Percentiles rank a stretch among this genome's conserved stretches.
Conservation (phyloP, 2,888 invertebrate genomes). For the Eupithecia abbreviata region DNA sequence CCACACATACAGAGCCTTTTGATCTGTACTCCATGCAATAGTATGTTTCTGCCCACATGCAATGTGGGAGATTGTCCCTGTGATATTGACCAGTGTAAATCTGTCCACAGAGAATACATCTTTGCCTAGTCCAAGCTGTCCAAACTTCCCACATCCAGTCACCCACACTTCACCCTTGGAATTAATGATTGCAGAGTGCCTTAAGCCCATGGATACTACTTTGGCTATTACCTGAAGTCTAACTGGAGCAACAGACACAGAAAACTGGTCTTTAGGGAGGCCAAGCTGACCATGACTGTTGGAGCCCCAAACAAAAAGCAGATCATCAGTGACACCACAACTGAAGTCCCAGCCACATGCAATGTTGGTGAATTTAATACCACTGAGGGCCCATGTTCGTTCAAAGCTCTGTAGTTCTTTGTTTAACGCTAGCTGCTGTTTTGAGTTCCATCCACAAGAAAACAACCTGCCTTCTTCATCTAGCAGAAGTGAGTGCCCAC, state of each 20-base stretch:
- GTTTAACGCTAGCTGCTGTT: slow-evolving; percentile 87
- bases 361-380: slow-evolving; percentile 83
- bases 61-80: slow-evolving; percentile 84
- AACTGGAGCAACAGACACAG: slow-evolving; percentile 66
- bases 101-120: slow-evolving; percentile 64
- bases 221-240: slow-evolving; percentile 79
- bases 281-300: slow-evolving; percentile 91
- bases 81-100: slow-evolving; percentile 81
- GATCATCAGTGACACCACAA: slow-evolving; percentile 87
- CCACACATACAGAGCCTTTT: slow-evolving; percentile 88
- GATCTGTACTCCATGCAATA: slow-evolving; percentile 80
- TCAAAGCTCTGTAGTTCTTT: slow-evolving; percentile 81
- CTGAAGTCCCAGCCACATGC: slow-evolving; percentile 93
- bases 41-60: slow-evolving; percentile 93
- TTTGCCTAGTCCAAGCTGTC: slow-evolving; percentile 86
- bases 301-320: slow-evolving; percentile 92
- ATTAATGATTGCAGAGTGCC: slow-evolving; percentile 87
- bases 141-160: slow-evolving; percentile 87
- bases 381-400: slow-evolving; percentile 84
- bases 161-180: slow-evolving; percentile 85
- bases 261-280: slow-evolving; percentile 79
- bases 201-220: slow-evolving; percentile 86
- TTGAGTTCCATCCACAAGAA: slow-evolving; percentile 91
- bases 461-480: slow-evolving; percentile 87
- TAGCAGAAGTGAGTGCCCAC: slow-evolving; percentile 89